A percentile compares a stretch with the other conserved stretches of the same genome.
phyloP scores from a whole-genome alignment of 1,140 invertebrate species.

The Arion vulgaris region DNA sequence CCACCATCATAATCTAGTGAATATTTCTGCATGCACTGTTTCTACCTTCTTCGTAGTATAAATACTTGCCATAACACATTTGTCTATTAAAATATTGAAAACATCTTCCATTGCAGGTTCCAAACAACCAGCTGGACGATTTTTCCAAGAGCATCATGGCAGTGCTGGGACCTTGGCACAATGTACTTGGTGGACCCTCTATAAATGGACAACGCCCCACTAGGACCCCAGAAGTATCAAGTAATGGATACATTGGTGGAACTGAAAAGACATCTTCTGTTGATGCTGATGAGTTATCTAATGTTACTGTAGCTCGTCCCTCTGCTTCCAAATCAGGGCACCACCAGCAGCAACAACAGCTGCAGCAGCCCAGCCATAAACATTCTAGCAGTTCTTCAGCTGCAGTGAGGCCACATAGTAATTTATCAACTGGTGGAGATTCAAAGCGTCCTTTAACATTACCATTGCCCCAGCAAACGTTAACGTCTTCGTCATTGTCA shows the following conservation, averaged over 20 bases:
- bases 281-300: background rate
- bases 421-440: background rate
- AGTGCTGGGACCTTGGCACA: conserved; percentile 7
- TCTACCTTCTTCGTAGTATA: too few relatives aligned
- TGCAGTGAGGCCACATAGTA: background rate
- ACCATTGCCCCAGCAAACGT: background rate
- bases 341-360: background rate
- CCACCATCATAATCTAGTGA: too few relatives aligned
- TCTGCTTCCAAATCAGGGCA: background rate
- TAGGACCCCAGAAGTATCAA: background rate
- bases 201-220: background rate
- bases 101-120: conserved; percentile 8
- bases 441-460: background rate
- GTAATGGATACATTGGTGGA: background rate
- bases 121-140: background rate
- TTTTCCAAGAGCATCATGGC: background rate
- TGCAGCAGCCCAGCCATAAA: background rate
- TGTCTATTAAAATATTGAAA: too few relatives aligned
- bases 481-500: background rate
- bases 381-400: conserved; percentile 4
- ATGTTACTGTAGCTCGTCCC: background rate
- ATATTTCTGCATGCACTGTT: too few relatives aligned
- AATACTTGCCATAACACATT: too few relatives aligned
- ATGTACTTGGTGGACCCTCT: background rate
- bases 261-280: background rate